Percentiles rank a stretch among this genome's conserved stretches.
Conservation (phyloP, 2,113 vertebrate genomes). For the Paraplagusia blochii region DNA sequence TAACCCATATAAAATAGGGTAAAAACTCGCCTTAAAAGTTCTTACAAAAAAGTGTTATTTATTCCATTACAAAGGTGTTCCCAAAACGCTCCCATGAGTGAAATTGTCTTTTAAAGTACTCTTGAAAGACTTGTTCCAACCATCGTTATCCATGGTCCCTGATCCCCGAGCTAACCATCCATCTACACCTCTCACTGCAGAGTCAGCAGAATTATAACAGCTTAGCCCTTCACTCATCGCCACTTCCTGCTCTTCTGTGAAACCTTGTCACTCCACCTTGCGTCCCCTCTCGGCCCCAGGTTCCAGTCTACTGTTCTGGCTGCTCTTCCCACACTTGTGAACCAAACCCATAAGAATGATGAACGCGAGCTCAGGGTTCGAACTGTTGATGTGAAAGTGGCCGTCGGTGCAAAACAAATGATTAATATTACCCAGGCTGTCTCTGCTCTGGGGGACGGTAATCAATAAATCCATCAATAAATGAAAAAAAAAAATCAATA, state of each 20-base stretch:
- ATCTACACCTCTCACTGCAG: conserved; percentile 2
- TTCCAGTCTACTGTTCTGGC: conserved; percentile 19
- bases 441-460: too few relatives aligned
- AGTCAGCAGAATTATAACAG: conserved; percentile 22
- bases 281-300: background rate
- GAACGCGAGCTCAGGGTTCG: too few relatives aligned
- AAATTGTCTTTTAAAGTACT: background rate
- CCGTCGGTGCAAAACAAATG: too few relatives aligned
- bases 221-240: conserved; percentile 8
- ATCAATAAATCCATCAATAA: too few relatives aligned
- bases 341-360: too few relatives aligned
- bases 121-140: conserved; percentile 2
- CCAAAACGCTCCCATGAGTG: background rate
- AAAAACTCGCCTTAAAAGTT: too few relatives aligned
- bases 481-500: too few relatives aligned
- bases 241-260: conserved; percentile 18
- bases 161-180: conserved; percentile 3
- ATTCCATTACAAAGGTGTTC: background rate
- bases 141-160: conserved; percentile 1
- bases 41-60: background rate
- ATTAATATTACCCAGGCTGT: too few relatives aligned
- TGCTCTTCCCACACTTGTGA: background rate
- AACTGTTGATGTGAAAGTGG: too few relatives aligned
- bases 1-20: too few relatives aligned
- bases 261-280: conserved; percentile 8